phyloP scores from a whole-genome alignment of 2,113 vertebrate species.

The Chunga burmeisteri region DNA sequence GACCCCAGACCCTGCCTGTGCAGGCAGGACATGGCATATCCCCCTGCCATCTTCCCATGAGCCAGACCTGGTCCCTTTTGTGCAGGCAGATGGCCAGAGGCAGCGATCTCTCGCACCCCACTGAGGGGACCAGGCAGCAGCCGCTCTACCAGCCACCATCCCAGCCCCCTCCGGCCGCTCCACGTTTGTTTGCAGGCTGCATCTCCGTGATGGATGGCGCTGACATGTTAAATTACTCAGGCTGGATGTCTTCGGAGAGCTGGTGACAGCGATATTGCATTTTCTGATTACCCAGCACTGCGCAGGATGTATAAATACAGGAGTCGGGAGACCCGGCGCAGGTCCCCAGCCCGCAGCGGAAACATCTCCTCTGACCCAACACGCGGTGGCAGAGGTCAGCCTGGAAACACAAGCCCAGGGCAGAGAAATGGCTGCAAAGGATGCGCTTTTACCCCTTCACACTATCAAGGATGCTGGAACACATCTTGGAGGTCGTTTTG shows the following conservation, averaged over 20 bases:
- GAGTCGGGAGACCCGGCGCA: background rate
- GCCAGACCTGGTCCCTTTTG: background rate
- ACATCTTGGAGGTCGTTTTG: background rate
- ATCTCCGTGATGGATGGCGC: conserved; percentile 75
- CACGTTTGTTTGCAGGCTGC: background rate
- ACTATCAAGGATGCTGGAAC: background rate
- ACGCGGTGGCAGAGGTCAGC: background rate
- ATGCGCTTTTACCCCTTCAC: rapidly evolving
- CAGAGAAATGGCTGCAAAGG: background rate
- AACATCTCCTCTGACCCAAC: background rate
- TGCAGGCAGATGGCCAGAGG: background rate
- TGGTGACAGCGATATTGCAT: conserved; percentile 77
- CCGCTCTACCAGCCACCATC: background rate
- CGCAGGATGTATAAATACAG: conserved; percentile 69
- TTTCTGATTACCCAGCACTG: conserved; percentile 76
- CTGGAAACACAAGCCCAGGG: background rate
- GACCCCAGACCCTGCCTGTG: rapidly evolving
- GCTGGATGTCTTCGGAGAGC: conserved; percentile 72
- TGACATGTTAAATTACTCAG: conserved; percentile 81
- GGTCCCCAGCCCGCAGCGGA: background rate
- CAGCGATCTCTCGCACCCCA: background rate
- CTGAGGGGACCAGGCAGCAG: background rate
- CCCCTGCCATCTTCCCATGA: background rate
- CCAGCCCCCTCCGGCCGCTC: background rate
- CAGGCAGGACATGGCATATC: rapidly evolving